phyloP scores from a whole-genome alignment of 2,888 invertebrate species.

The Drepanosiphum platanoidis region DNA sequence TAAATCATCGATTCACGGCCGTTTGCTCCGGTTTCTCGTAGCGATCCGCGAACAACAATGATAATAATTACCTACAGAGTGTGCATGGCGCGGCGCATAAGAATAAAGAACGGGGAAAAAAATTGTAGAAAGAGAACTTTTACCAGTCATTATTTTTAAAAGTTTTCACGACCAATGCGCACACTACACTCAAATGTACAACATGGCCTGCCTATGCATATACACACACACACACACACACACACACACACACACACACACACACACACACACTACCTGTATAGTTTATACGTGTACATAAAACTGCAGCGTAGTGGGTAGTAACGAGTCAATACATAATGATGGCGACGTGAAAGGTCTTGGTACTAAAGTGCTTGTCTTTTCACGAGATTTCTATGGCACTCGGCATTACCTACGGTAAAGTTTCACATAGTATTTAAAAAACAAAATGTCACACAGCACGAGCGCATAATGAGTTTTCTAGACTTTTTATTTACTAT shows the following conservation, averaged over 20 bases:
- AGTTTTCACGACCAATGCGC: background rate
- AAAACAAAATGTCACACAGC: slow-evolving; percentile 39
- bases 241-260: no score
- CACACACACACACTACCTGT: no score
- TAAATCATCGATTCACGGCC: background rate
- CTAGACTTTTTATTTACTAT: background rate
- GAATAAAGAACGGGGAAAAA: background rate
- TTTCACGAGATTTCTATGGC: slow-evolving; percentile 41
- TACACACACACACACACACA: background rate
- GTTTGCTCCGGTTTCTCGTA: background rate
- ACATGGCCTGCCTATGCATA: background rate
- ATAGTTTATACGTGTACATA: background rate
- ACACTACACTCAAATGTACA: background rate
- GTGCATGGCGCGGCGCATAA: background rate
- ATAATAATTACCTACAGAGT: background rate
- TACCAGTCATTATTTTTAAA: slow-evolving; percentile 39
- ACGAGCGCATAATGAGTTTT: slow-evolving; percentile 45
- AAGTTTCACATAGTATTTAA: slow-evolving; percentile 27
- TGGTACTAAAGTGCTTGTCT: slow-evolving; percentile 37
- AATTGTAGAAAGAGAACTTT: slow-evolving; percentile 12
- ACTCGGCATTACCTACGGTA: slow-evolving; percentile 7
- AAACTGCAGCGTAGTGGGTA: background rate
- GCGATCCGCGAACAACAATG: no score
- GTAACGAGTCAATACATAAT: slow-evolving; percentile 6
- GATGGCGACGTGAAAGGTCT: slow-evolving; percentile 23